Evolutionary conservation across 2,113 vertebrate species (phyloP).

Genomic region (Bambusicola thoracicus): DNA sequence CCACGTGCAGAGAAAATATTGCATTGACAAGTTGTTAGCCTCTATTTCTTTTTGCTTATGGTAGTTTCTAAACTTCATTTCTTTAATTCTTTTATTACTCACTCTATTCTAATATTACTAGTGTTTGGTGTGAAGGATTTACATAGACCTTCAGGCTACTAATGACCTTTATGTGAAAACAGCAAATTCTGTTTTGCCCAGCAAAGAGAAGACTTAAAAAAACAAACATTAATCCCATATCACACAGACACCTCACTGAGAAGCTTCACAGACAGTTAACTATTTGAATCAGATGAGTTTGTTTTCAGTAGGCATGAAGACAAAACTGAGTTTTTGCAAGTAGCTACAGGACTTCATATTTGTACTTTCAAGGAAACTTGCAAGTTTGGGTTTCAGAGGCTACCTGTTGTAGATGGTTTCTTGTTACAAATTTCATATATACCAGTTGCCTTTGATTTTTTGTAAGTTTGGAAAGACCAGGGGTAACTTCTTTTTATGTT

Average conservation of each 20-base stretch:
- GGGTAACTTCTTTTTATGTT: not conserved
- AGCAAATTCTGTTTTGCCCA: constrained; percentile 38
- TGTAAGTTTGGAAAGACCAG: not conserved
- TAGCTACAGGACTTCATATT: not conserved
- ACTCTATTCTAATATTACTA: constrained; percentile 40
- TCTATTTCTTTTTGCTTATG: not conserved
- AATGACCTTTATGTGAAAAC: constrained; percentile 82
- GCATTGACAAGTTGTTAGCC: not conserved
- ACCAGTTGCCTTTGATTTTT: not conserved
- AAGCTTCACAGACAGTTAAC: not conserved
- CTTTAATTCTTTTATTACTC: constrained; percentile 78
- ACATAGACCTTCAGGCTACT: constrained; percentile 83
- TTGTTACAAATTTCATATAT: not conserved
- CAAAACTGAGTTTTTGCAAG: not conserved
- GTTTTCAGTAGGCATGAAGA: not conserved
- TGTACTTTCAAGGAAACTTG: not conserved
- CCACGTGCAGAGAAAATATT: not conserved
- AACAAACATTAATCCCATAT: not conserved
- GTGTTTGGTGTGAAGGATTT: constrained; percentile 78
- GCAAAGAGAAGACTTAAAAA: constrained; percentile 12
- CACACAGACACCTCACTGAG: not conserved
- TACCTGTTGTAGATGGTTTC: not conserved
- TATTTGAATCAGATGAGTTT: not conserved
- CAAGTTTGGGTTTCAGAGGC: not conserved
- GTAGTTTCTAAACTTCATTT: constrained; percentile 10